Percentiles rank a stretch among this genome's conserved stretches.
Evolutionary conservation across 2,888 invertebrate species (phyloP).

Genomic region (Agapostemon virescens): DNA sequence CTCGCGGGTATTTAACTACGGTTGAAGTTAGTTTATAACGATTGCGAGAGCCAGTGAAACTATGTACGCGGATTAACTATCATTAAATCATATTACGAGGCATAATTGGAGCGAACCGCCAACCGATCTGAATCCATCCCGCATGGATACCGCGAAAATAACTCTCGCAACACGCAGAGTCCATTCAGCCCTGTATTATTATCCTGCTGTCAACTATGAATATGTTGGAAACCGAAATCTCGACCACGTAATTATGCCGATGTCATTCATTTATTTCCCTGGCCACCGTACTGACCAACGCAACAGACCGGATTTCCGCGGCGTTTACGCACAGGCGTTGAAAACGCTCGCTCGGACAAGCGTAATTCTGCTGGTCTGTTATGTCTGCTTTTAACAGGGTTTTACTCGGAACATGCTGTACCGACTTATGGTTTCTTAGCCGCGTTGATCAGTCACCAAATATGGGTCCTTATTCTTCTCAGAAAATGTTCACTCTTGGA

Average conservation of each 20-base stretch:
- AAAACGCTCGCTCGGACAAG: neutral
- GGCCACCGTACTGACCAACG: conserved; percentile 16
- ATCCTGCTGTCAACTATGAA: conserved; percentile 59
- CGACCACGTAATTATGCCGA: conserved; percentile 56
- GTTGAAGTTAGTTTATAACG: conserved; percentile 30
- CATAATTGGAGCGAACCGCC: conserved; percentile 55
- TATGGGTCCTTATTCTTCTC: too few relatives aligned
- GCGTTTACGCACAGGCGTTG: conserved; percentile 18
- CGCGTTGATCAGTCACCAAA: too few relatives aligned
- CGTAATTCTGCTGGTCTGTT: neutral
- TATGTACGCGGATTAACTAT: conserved; percentile 58
- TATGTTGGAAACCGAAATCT: conserved; percentile 52
- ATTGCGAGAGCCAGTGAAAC: conserved; percentile 33
- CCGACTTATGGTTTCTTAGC: too few relatives aligned
- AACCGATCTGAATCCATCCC: conserved; percentile 60
- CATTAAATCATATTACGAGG: conserved; percentile 56
- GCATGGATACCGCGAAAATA: conserved; percentile 56
- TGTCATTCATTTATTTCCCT: conserved; percentile 64
- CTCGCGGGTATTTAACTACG: neutral
- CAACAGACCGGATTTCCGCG: conserved; percentile 29
- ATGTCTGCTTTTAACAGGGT: neutral
- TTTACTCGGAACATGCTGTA: neutral
- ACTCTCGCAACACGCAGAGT: conserved; percentile 57
- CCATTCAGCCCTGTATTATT: conserved; percentile 59
- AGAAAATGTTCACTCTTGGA: too few relatives aligned